A percentile compares a stretch with the other conserved stretches of the same genome.
phyloP scores from a whole-genome alignment of 2,113 vertebrate genomes.

The Eonycteris spelaea region DNA sequence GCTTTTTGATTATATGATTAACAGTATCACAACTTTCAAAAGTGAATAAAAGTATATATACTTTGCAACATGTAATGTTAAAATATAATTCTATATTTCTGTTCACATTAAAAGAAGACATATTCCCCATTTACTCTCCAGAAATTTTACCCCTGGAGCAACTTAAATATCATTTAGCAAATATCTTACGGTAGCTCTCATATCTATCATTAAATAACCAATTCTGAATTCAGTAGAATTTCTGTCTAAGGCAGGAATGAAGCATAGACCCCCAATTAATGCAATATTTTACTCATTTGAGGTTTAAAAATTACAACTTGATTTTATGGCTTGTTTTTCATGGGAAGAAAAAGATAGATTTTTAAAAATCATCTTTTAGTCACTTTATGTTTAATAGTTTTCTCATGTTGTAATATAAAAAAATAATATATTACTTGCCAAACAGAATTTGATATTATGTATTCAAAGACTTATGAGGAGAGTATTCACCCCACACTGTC shows the following conservation, averaged over 20 bases:
- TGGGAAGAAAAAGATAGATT: background rate
- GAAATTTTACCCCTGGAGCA: background rate
- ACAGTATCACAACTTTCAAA: background rate
- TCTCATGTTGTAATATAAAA: background rate
- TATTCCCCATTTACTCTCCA: background rate
- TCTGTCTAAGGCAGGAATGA: background rate
- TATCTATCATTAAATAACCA: background rate
- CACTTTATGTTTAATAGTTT: background rate
- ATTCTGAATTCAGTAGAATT: background rate
- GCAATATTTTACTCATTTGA: background rate
- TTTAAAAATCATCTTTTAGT: background rate
- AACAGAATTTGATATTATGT: background rate
- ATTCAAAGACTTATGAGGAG: background rate
- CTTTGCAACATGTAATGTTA: background rate
- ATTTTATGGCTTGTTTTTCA: background rate
- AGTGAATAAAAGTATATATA: background rate
- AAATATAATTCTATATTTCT: background rate
- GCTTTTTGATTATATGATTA: background rate
- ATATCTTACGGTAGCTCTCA: background rate
- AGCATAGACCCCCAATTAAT: background rate
- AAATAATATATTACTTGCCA: background rate
- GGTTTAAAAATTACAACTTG: background rate
- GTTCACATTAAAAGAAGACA: background rate
- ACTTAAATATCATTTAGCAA: background rate
- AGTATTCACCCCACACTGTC: accelerated